Base-by-base conservation (phyloP, 2,113 vertebrate genomes). In the Amblyornis subalaris region DNA sequence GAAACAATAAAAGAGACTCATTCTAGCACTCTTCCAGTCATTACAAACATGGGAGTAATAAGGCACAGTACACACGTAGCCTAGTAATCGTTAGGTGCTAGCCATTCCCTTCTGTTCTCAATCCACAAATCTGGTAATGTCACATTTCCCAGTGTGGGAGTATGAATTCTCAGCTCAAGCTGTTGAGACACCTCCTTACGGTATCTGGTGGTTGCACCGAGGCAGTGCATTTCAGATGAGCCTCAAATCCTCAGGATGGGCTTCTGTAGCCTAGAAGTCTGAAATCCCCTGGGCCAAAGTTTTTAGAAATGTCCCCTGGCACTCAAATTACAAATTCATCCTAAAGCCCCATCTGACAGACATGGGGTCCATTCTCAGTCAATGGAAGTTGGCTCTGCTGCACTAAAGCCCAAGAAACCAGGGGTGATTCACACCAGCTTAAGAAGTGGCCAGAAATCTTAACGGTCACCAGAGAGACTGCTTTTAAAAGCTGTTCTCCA, bases 71-170 rank as follows among this genome's bases (percentile, higher is more conserved):
- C 61, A 75, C 57, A 53, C 0, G 3, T 20, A 89, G 60, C 65
- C 69, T 67, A 60, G 77, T 62, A 89, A 71, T 80, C 0, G 76
- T 74, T 87, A 91, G 93, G 94, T 67, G 87, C 93, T n/a, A 96
- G 93, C 77, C 94, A 55, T 93, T 85, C 80, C 91, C 91, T 94
- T 94, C 94, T 95, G 96, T 85, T 96, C 89, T 57, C 73, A 78
- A 66, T 87, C 87, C 87, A 64, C 77, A 91, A 28, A 91, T 81
- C 77, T 87, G 87, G 57, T 72, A 67, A 91, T n/a, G 89, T 89
- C 93, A 89, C 84, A 96, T 90, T 26, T 74, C 76, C 72, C 84
- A 54, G 35, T 3, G 77, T 95, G 89, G 94, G 93, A 96, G 93
- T 70, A 94, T 2, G n/a, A 93, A 91, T 78, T 47, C 42, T 75